Percentiles rank a stretch among this genome's conserved stretches.
phyloP scores from a whole-genome alignment of 2,113 vertebrate species.

The Hystrix cristata region DNA sequence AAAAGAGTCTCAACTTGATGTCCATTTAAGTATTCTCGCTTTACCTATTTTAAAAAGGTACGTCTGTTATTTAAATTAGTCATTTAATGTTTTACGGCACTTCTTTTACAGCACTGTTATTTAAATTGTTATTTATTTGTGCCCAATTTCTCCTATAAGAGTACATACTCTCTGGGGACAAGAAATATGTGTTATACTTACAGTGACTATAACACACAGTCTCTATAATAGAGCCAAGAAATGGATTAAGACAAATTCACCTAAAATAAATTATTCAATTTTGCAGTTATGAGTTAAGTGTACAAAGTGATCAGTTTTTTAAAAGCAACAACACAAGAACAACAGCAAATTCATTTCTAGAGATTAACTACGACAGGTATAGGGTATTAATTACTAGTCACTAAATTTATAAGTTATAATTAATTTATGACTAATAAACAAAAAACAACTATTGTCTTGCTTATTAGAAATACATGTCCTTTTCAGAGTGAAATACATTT shows the following conservation, averaged over 20 bases:
- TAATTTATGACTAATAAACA: neutral
- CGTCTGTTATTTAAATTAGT: neutral
- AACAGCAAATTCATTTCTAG: neutral
- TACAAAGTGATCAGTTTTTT: neutral
- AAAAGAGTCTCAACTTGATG: neutral
- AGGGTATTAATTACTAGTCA: neutral
- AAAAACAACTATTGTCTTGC: neutral
- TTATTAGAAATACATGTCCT: neutral
- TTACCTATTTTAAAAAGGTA: neutral
- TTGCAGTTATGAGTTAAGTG: neutral
- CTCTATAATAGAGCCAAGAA: neutral
- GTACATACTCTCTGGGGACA: neutral
- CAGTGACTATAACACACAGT: neutral
- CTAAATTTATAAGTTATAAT: neutral
- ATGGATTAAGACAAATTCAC: neutral
- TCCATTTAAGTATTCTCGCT: neutral
- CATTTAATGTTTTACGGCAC: neutral
- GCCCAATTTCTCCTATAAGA: neutral
- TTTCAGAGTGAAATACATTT: neutral
- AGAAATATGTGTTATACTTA: neutral
- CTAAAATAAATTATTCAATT: slow-evolving; percentile 33
- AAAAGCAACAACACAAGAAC: neutral
- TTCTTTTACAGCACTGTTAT: neutral
- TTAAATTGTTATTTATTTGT: slow-evolving; percentile 6
- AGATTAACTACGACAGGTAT: neutral